These are phyloP conservation scores for Ligdia adustata DNA, from an alignment of 2,888 invertebrate genomes.

Conservation along the genomic window DNA sequence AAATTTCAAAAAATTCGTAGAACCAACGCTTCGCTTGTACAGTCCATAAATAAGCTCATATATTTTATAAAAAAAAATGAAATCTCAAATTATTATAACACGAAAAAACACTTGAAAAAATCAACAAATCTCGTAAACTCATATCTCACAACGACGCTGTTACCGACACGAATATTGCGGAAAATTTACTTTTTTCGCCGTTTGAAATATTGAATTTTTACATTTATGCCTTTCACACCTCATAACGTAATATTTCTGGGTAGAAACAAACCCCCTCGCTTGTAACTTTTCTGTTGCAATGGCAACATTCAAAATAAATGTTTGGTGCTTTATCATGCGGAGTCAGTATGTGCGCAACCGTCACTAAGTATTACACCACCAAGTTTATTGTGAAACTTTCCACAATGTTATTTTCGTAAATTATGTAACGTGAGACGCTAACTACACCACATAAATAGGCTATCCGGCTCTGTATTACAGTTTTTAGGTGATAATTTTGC, in stretches of 20 bases:
- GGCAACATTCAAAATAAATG: constrained; percentile 81
- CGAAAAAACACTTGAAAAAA: constrained; percentile 4
- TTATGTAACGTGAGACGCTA: too few relatives aligned
- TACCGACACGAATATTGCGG: constrained; percentile 63
- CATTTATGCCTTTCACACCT: constrained; percentile 83
- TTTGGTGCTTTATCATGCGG: constrained; percentile 74
- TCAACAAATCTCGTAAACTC: constrained; percentile 38
- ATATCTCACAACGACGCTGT: constrained; percentile 59
- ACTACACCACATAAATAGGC: too few relatives aligned
- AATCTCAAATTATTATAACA: too few relatives aligned
- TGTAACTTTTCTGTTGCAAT: constrained; percentile 75
- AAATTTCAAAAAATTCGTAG: too few relatives aligned
- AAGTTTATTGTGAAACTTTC: constrained; percentile 43
- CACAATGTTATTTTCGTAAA: constrained; percentile 31
- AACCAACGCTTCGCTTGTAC: too few relatives aligned
- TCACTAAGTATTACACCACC: constrained; percentile 30
- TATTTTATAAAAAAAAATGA: too few relatives aligned
- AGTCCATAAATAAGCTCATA: too few relatives aligned
- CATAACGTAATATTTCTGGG: constrained; percentile 82
- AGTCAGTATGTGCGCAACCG: constrained; percentile 54
- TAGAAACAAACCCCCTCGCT: constrained; percentile 63
- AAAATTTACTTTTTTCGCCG: constrained; percentile 67
- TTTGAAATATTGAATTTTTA: constrained; percentile 82
- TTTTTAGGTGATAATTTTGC: too few relatives aligned
- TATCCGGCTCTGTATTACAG: too few relatives aligned